A percentile compares a stretch with the other conserved stretches of the same genome.
Conservation (phyloP, 2,797 vertebrate species). For the Sternarchorhynchus goeldii region DNA sequence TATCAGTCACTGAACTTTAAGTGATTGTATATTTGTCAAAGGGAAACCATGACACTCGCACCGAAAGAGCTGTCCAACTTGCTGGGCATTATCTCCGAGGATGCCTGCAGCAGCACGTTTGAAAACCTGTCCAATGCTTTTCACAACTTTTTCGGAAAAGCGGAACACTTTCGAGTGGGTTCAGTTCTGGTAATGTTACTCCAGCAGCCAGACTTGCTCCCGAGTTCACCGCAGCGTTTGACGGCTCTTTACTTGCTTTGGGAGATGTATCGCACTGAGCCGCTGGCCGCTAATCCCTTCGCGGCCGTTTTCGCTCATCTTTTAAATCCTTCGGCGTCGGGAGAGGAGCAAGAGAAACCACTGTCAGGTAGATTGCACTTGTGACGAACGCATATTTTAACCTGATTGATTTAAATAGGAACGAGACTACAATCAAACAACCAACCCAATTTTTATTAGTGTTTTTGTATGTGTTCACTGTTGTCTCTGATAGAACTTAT, state of each 20-base stretch:
- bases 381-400: too few relatives aligned
- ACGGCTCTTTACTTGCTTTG: slow-evolving; percentile 96
- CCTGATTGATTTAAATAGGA: too few relatives aligned
- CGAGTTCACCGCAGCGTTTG: slow-evolving; percentile 92
- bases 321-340: slow-evolving; percentile 85
- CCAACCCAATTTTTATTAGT: too few relatives aligned
- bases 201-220: slow-evolving; percentile 94
- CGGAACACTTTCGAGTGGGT: slow-evolving; percentile 93
- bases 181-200: slow-evolving; percentile 94
- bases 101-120: slow-evolving; percentile 91
- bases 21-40: neutral
- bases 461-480: neutral
- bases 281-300: slow-evolving; percentile 94
- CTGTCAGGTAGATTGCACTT: slow-evolving; percentile 79
- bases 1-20: too few relatives aligned
- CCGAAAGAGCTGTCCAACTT: slow-evolving; percentile 93
- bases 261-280: slow-evolving; percentile 99
- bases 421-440: too few relatives aligned
- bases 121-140: slow-evolving; percentile 93
- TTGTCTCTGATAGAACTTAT: neutral
- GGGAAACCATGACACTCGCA: slow-evolving; percentile 76
- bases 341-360: slow-evolving; percentile 86
- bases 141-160: slow-evolving; percentile 94
- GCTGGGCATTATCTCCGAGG: slow-evolving; percentile 94
- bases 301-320: slow-evolving; percentile 96